phyloP scores from a whole-genome alignment of 2,888 invertebrate genomes.

The Eupithecia dodoneata region DNA sequence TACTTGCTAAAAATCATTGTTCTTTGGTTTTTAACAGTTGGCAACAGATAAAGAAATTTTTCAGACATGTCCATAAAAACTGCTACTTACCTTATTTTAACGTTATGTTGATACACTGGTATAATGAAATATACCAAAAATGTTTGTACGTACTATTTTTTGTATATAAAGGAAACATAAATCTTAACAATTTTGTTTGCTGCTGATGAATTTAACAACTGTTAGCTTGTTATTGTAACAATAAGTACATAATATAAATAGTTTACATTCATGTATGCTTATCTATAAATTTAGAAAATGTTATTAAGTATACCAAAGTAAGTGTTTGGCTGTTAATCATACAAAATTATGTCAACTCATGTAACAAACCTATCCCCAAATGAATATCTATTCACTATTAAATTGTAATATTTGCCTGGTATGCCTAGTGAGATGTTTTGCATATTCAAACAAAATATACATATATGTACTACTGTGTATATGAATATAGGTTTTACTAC shows the following conservation, averaged over 20 bases:
- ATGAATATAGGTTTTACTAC: background rate
- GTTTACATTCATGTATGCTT: constrained; percentile 53
- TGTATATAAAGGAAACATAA: constrained; percentile 54
- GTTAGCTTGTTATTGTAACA: constrained; percentile 49
- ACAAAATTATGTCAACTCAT: constrained; percentile 53
- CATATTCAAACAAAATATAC: background rate
- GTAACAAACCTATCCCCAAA: constrained; percentile 12
- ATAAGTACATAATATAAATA: constrained; percentile 48
- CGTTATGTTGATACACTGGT: constrained; percentile 39
- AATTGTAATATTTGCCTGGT: constrained; percentile 7
- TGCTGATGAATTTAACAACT: constrained; percentile 37
- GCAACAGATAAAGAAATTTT: constrained; percentile 15
- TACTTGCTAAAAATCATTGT: constrained; percentile 27
- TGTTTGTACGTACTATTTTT: constrained; percentile 42
- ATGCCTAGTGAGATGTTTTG: background rate
- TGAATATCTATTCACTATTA: background rate
- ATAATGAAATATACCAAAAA: constrained; percentile 50
- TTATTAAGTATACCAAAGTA: constrained; percentile 62
- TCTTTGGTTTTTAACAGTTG: constrained; percentile 26
- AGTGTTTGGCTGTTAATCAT: constrained; percentile 63
- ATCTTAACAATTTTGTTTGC: constrained; percentile 45
- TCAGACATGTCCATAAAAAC: constrained; percentile 7
- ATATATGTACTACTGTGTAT: no score
- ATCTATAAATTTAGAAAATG: constrained; percentile 49
- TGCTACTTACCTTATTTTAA: constrained; percentile 26